Conservation (phyloP, 2,113 vertebrate species). For the Pogona vitticeps region DNA sequence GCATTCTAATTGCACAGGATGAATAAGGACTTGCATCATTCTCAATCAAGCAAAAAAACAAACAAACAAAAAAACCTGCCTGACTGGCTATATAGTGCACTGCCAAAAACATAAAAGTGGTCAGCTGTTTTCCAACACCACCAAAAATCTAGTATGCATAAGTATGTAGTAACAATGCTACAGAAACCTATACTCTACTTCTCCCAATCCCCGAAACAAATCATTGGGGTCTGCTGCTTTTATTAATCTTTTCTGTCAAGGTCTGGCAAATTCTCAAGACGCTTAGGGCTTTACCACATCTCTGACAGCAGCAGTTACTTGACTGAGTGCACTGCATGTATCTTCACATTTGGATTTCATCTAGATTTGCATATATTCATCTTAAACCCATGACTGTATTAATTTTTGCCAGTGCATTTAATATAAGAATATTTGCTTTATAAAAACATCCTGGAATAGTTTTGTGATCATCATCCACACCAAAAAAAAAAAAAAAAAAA, state of each 20-base stretch:
- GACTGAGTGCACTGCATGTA: background rate
- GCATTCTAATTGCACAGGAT: background rate
- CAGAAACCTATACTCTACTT: background rate
- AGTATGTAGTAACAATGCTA: background rate
- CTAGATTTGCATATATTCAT: background rate
- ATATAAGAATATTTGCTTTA: background rate
- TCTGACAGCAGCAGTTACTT: background rate
- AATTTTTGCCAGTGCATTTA: background rate
- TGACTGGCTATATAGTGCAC: background rate
- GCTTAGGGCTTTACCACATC: background rate
- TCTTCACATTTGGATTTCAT: background rate
- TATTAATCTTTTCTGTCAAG: background rate
- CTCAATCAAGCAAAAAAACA: background rate
- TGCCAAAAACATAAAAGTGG: background rate
- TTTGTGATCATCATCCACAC: background rate
- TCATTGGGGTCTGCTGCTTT: background rate
- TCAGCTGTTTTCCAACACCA: background rate
- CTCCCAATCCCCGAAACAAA: background rate
- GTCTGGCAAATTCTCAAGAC: background rate
- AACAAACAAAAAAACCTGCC: too few relatives aligned
- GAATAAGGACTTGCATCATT: background rate
- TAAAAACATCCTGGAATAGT: background rate
- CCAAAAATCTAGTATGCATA: background rate
- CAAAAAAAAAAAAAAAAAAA: too few relatives aligned
- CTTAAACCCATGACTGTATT: background rate